These are phyloP conservation scores for Neopipo cinnamomea DNA, from an alignment of 2,113 vertebrate genomes.

Conservation along the genomic window DNA sequence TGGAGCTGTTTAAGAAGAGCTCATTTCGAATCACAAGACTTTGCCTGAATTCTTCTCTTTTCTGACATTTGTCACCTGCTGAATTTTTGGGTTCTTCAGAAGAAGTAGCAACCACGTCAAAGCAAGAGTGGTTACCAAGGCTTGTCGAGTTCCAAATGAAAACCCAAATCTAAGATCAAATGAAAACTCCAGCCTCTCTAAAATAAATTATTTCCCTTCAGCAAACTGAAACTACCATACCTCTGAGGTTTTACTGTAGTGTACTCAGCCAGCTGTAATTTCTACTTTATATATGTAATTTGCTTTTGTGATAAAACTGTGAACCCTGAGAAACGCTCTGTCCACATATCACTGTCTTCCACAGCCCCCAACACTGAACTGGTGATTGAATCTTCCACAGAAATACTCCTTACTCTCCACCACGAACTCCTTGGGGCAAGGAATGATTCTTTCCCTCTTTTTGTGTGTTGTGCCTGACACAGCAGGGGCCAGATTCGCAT, in stretches of 20 bases:
- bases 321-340: background rate
- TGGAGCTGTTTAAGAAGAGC: background rate
- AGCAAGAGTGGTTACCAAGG: background rate
- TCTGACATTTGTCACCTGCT: background rate
- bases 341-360: background rate
- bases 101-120: background rate
- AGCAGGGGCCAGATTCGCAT: background rate
- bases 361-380: background rate
- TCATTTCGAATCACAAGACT: background rate
- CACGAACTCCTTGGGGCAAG: background rate
- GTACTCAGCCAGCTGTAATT: background rate
- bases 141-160: background rate
- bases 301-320: background rate
- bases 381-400: background rate
- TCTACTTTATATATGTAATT: background rate
- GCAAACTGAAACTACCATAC: background rate
- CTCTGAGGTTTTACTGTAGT: background rate
- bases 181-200: background rate
- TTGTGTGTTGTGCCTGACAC: background rate
- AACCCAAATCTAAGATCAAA: background rate
- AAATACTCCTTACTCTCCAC: background rate
- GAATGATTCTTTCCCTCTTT: background rate
- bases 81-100: background rate
- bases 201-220: background rate
- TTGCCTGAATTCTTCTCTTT: background rate